phyloP scores from a whole-genome alignment of 1,140 invertebrate species.

The Heterodera schachtii region DNA sequence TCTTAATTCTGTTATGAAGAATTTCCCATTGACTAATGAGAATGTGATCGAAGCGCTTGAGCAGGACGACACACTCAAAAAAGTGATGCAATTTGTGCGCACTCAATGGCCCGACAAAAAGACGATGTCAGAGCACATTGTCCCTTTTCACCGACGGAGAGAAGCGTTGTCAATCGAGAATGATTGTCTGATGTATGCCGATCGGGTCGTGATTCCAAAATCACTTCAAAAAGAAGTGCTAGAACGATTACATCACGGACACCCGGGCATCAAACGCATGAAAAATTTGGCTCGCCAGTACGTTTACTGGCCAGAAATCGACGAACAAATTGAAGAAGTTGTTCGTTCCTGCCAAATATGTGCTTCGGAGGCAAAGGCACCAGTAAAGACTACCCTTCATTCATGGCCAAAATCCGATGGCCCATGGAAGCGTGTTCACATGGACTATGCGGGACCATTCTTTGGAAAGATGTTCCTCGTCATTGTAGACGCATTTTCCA shows the following conservation, averaged over 20 bases:
- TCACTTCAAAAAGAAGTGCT: not conserved
- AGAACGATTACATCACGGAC: not conserved
- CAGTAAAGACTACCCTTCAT: not conserved
- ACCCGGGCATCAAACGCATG: constrained; percentile 16
- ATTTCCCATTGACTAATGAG: too few species aligned
- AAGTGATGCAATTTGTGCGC: not conserved
- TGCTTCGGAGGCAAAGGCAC: constrained; percentile 1
- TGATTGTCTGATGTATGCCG: not conserved
- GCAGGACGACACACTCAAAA: not conserved
- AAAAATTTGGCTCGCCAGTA: not conserved
- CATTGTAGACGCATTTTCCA: constrained; percentile 23
- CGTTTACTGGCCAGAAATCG: constrained; percentile 18
- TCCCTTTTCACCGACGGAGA: not conserved
- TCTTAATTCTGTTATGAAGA: too few species aligned
- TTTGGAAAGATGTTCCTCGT: constrained; percentile 69
- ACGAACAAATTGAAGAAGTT: constrained; percentile 5
- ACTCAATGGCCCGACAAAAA: not conserved
- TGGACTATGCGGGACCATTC: constrained; percentile 66
- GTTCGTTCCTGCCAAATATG: not conserved
- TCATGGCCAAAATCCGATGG: not conserved
- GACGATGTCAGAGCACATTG: not conserved
- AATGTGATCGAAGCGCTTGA: too few species aligned
- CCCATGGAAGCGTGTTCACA: constrained; percentile 53
- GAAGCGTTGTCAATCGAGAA: not conserved
- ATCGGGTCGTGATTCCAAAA: not conserved